Base-by-base conservation (phyloP, 1,140 invertebrate genomes). In the Musca domestica region DNA sequence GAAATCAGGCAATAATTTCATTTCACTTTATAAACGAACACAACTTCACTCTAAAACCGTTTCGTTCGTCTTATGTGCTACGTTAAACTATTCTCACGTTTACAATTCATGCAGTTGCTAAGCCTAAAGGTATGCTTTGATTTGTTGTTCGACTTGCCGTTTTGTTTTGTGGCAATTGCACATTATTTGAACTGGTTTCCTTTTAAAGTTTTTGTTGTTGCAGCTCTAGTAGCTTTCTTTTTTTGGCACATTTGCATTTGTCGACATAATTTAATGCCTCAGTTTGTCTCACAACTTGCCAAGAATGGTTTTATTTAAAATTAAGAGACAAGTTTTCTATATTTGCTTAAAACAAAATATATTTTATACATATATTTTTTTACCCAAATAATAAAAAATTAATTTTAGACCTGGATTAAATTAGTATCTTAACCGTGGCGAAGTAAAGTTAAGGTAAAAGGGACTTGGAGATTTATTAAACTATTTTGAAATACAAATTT, bases 211-310 rank as follows among this genome's bases (percentile, higher is more conserved):
- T 41, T 41, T 41, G n/a, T 56, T 27, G 15, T 56, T 58, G n/a
- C 54, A 27, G 23, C 54, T 61, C 6, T 41, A 10, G 34, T 30
- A 30, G 27, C 27, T 30, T 30, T 30, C n/a, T n/a, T 30, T 41
- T 41, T 41, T 41, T 41, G 34, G 5, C 4, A 41, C 4, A 41
- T 41, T 41, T 41, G 34, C 34, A 41, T 61, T 61, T 61, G 27
- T 61, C 56, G 27, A 19, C 34, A 61, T 61, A 61, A 61, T 61
- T 61, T 34, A 61, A 61, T 61, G 27, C 20, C 27, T 61, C n/a
- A 27, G 19, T 61, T 61, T 61, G 34, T 41, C 34, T 41, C 34
- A 41, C 5, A 41, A 41, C 6, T 41, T 41, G 34, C 6, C 34
- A 41, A 41, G 12, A 41, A 41, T n/a, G 12, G 10, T 5, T 41